Percentiles rank a stretch among this genome's conserved stretches.
Evolutionary conservation across 2,888 invertebrate genomes (phyloP).

Genomic region (Pyrochroa serraticornis): DNA sequence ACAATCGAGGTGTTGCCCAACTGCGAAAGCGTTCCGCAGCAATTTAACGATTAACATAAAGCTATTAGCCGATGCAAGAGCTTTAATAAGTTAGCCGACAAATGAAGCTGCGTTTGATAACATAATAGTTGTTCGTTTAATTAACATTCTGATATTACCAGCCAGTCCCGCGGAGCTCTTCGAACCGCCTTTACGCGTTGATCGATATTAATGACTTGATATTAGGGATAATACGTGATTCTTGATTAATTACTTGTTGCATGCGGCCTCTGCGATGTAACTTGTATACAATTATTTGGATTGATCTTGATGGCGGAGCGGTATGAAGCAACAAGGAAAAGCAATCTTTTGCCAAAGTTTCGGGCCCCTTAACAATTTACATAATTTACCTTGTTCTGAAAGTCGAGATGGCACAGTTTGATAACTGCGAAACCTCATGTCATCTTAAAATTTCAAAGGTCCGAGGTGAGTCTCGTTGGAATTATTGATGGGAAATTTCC

Average conservation of each 20-base stretch:
- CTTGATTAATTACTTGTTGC: slow-evolving; percentile 20
- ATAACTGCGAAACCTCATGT: no score
- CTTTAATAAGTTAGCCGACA: slow-evolving; percentile 22
- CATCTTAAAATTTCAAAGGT: no score
- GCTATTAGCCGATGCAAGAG: slow-evolving; percentile 26
- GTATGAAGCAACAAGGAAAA: no score
- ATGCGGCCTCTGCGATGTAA: slow-evolving; percentile 12
- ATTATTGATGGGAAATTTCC: no score
- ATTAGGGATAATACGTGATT: slow-evolving; percentile 23
- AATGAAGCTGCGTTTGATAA: slow-evolving; percentile 24
- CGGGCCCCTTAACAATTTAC: no score
- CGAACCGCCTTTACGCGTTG: slow-evolving; percentile 19
- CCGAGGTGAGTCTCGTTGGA: no score
- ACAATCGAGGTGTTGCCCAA: no score
- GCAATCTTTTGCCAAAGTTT: no score
- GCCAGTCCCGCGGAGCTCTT: slow-evolving; percentile 17
- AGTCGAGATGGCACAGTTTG: no score
- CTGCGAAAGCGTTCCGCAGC: no score
- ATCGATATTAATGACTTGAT: slow-evolving; percentile 25
- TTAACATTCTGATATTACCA: slow-evolving; percentile 28
- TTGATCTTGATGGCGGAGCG: slow-evolving; percentile 7
- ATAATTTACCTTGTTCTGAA: no score
- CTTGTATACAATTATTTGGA: slow-evolving; percentile 22
- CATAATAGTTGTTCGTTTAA: slow-evolving; percentile 27
- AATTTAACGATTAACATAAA: slow-evolving; percentile 22